Evolutionary conservation across 2,113 vertebrate species (phyloP).

Genomic region (Melanostigma gelatinosum): DNA sequence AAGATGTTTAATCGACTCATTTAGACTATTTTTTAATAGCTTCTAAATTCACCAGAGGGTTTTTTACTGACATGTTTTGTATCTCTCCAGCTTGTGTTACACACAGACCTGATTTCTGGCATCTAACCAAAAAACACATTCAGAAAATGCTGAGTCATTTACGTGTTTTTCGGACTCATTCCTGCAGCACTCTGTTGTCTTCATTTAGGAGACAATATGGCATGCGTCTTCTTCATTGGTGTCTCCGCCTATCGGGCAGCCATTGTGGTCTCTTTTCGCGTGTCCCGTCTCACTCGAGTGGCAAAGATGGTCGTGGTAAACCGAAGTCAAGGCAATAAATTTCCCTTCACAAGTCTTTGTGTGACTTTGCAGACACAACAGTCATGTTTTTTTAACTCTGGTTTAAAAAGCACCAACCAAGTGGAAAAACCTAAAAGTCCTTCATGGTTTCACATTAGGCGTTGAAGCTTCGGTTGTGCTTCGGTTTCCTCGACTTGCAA

Average conservation of each 20-base stretch:
- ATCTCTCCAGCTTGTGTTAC: too few species aligned
- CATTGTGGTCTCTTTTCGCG: not conserved
- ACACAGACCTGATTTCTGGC: too few species aligned
- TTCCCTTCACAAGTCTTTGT: constrained; percentile 11
- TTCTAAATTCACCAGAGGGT: too few species aligned
- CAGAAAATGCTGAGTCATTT: not conserved
- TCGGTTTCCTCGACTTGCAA: constrained; percentile 59
- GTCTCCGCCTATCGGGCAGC: not conserved
- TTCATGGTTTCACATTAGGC: constrained; percentile 54
- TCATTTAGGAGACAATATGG: not conserved
- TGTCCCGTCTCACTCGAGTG: too few species aligned
- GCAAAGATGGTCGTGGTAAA: not conserved
- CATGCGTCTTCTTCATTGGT: not conserved
- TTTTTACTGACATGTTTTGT: too few species aligned
- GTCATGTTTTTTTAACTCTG: constrained; percentile 28
- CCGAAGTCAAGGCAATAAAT: not conserved
- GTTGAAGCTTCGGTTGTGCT: constrained; percentile 67
- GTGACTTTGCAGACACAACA: constrained; percentile 1
- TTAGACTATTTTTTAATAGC: too few species aligned
- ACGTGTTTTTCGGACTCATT: not conserved
- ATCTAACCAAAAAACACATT: too few species aligned
- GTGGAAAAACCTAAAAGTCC: not conserved
- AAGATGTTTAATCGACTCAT: too few species aligned
- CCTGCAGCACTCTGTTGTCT: not conserved
- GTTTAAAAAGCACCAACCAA: constrained; percentile 4